Evolutionary conservation across 2,797 vertebrate genomes (phyloP).

Genomic region (Pangasius larnaudii): DNA sequence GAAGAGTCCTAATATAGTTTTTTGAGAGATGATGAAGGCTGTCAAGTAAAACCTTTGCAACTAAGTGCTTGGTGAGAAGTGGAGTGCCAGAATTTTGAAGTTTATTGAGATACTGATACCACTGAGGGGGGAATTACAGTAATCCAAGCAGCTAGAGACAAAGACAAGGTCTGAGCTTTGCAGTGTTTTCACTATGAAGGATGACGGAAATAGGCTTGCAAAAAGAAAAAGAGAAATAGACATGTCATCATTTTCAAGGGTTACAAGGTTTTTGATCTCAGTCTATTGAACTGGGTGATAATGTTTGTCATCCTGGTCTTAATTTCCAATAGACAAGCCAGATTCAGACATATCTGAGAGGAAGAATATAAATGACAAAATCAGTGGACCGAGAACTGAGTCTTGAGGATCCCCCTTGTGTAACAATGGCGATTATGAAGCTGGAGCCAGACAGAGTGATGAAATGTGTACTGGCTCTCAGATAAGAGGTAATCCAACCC

Average conservation of each 20-base stretch:
- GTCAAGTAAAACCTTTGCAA: background rate
- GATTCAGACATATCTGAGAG: background rate
- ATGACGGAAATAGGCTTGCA: background rate
- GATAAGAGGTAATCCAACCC: conserved; percentile 10
- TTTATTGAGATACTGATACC: background rate
- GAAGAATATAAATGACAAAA: background rate
- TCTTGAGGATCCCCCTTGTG: background rate
- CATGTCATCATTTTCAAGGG: background rate
- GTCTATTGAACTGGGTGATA: background rate
- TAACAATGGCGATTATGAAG: background rate
- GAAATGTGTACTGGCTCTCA: conserved; percentile 6
- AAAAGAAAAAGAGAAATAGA: background rate
- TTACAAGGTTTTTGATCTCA: background rate
- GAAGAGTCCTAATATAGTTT: background rate
- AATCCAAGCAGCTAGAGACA: background rate
- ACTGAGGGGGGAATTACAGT: background rate
- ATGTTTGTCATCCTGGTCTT: background rate
- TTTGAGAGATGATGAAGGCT: background rate
- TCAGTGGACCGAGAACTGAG: conserved; percentile 6
- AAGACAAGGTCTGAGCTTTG: background rate
- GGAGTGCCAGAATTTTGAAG: background rate
- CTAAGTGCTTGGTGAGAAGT: background rate
- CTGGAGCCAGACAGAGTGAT: background rate
- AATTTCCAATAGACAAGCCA: background rate
- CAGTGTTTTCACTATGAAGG: background rate